Percentiles rank a stretch among this genome's conserved stretches.
These are phyloP conservation scores for Forficula auricularia DNA, from an alignment of 1,140 invertebrate species.

Conservation along the genomic window DNA sequence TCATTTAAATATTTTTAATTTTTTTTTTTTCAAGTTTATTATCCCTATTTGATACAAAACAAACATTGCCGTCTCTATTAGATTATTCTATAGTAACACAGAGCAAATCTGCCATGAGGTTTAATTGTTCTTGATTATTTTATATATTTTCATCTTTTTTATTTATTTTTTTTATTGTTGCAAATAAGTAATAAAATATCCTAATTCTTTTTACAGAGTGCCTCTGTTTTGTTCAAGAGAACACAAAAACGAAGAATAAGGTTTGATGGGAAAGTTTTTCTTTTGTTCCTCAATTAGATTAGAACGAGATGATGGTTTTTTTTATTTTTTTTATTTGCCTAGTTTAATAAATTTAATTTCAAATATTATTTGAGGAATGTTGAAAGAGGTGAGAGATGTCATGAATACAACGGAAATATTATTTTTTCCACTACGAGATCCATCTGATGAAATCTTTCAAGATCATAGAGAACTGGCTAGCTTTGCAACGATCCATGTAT, in stretches of 20 bases:
- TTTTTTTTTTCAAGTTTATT: conserved; percentile 30
- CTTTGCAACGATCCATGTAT: conserved; percentile 2
- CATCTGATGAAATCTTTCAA: conserved; percentile 6
- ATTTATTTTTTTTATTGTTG: conserved; percentile 14
- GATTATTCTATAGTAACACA: conserved; percentile 29
- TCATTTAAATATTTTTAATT: conserved; percentile 6
- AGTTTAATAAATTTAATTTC: background rate
- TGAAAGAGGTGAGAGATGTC: conserved; percentile 9
- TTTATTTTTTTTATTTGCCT: background rate
- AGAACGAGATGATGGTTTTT: background rate
- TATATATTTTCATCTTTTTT: background rate
- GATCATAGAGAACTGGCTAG: conserved; percentile 8
- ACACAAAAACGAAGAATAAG: background rate
- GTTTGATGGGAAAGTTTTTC: conserved; percentile 2
- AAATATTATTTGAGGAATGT: conserved; percentile 9
- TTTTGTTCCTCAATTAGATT: conserved; percentile 7
- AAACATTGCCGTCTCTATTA: conserved; percentile 27
- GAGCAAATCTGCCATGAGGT: conserved; percentile 26
- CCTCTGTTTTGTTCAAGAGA: conserved; percentile 17
- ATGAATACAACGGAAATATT: conserved; percentile 10
- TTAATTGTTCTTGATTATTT: conserved; percentile 15
- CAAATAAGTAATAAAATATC: conserved; percentile 34
- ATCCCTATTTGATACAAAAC: conserved; percentile 33
- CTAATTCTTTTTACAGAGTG: conserved; percentile 31
- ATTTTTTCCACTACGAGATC: conserved; percentile 1